A percentile compares a stretch with the other conserved stretches of the same genome.
These are phyloP conservation scores for Temnothorax rugatulus DNA, from an alignment of 2,888 invertebrate species.

Conservation along the genomic window DNA sequence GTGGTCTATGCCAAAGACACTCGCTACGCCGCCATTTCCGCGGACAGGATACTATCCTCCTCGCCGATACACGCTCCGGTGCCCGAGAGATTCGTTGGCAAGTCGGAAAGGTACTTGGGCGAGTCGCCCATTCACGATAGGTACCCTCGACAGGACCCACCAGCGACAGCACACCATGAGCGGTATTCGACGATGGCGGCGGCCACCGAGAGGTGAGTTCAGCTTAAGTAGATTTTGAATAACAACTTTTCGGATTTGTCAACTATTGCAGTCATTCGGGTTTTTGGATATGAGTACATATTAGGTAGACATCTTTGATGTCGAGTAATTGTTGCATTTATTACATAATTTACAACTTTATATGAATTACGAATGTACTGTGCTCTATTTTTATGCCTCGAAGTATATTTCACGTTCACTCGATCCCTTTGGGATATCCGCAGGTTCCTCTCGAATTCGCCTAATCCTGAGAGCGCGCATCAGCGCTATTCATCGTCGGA, in stretches of 20 bases:
- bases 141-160: slow-evolving; percentile 75
- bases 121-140: slow-evolving; percentile 78
- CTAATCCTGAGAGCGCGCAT: slow-evolving; percentile 81
- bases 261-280: not conserved
- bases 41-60: slow-evolving; percentile 81
- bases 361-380: not conserved
- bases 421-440: not conserved
- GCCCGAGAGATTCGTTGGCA: slow-evolving; percentile 82
- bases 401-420: not conserved
- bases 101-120: slow-evolving; percentile 76
- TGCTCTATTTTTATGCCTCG: not conserved
- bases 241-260: not conserved
- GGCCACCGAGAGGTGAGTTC: slow-evolving; percentile 73
- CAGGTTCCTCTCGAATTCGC: slow-evolving; percentile 79
- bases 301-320: not conserved
- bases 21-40: slow-evolving; percentile 78
- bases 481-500: slow-evolving; percentile 83
- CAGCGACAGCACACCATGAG: slow-evolving; percentile 76
- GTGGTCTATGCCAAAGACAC: slow-evolving; percentile 75
- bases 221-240: not conserved
- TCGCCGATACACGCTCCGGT: slow-evolving; percentile 84
- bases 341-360: no score
- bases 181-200: slow-evolving; percentile 76
- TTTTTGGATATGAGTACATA: not conserved
- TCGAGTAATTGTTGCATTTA: not conserved